Evolutionary conservation across 2,113 vertebrate genomes (phyloP), one percentile per base, ranked within the genome.

Genomic region (Pelmatolapia mariae): DNA sequence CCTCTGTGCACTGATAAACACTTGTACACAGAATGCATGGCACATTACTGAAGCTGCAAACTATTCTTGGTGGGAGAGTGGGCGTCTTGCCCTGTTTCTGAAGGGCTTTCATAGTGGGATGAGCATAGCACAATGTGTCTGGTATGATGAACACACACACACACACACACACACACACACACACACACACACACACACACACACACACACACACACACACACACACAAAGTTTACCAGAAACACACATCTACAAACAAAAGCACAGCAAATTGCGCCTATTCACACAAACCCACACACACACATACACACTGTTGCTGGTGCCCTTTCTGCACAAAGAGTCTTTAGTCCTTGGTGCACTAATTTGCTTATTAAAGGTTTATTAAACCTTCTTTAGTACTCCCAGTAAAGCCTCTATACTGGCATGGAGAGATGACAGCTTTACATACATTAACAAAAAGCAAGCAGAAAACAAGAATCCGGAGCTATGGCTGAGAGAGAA

Each of bases 21-120:
- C 80, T 15, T 47, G 63, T 15, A 40, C 47, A 5, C 52, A 66
- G 45, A 89, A 86, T 53, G 68, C 73, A 86, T 5, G 8, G 57
- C 63, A 59, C 52, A 33, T 45, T 79, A 73, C 6, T 29, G 81
- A 84, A 85, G 78, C 87, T 40, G 61, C 57, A 89, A 86, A 93
- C 89, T 92, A 92, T 91, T 90, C 87, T 90, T 80, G 57, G 91
- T 24, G 80, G 56, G 54, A 56, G 86, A 88, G 90, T 91, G 88
- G 91, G 92, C 31, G 90, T 87, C 80, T 36, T 82, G 90, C 87
- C 87, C 82, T 84, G 84, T 82, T 91, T 89, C 90, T 89, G 87
- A 85, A 84, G 86, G 89, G 82, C 84, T 92, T 92, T 89, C 79
- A 81, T 29, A 38, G 45, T 43, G 53, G 57, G 82, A 80, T 85